Evolutionary conservation across 1,140 invertebrate species (phyloP).

Genomic region (Penaeus japonicus): DNA sequence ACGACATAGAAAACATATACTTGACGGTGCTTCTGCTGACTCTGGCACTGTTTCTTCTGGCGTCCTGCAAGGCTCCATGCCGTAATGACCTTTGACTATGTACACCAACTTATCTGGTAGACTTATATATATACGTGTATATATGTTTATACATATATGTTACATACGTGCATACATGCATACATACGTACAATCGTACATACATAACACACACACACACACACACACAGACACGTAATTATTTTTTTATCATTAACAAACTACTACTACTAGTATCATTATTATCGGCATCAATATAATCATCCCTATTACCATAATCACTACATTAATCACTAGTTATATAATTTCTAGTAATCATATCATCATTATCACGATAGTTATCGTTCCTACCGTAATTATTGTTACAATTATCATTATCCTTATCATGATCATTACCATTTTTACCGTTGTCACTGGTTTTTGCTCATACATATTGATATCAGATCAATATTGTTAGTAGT

Average conservation of each 20-base stretch:
- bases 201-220: neutral
- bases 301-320: neutral
- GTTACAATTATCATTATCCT: constrained; percentile 4
- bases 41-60: too few species aligned
- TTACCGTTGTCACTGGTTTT: neutral
- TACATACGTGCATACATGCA: neutral
- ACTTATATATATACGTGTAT: neutral
- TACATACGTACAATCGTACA: neutral
- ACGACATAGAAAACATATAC: too few species aligned
- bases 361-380: constrained; percentile 10
- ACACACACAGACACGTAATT: neutral
- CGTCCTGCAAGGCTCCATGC: too few species aligned
- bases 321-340: too few species aligned
- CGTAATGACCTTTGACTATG: too few species aligned
- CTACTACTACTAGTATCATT: too few species aligned
- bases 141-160: neutral
- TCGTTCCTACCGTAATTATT: constrained; percentile 22
- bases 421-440: constrained; percentile 30
- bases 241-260: too few species aligned
- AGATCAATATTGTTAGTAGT: too few species aligned
- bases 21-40: too few species aligned
- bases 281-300: neutral
- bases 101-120: too few species aligned
- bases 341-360: neutral
- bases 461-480: neutral